Evolutionary conservation across 2,888 invertebrate genomes (phyloP).

Genomic region (Colostygia pectinataria): DNA sequence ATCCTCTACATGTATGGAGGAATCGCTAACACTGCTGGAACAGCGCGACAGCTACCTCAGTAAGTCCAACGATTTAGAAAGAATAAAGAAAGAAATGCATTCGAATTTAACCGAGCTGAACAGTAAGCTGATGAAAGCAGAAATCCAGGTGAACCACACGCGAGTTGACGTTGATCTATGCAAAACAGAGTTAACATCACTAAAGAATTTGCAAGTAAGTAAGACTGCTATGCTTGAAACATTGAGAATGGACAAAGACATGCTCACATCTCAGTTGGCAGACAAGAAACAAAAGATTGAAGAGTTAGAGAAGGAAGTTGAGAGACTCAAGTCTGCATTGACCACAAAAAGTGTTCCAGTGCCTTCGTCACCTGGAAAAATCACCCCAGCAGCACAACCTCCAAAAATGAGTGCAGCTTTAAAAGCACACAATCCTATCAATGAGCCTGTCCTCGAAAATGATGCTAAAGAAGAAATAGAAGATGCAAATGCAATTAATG

Average conservation of each 20-base stretch:
- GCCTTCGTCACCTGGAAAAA: slow-evolving; percentile 54
- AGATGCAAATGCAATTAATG: slow-evolving; percentile 67
- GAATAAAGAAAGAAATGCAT: slow-evolving; percentile 58
- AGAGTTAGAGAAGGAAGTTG: slow-evolving; percentile 68
- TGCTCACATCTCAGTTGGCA: slow-evolving; percentile 61
- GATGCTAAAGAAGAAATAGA: slow-evolving; percentile 79
- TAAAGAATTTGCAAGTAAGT: slow-evolving; percentile 75
- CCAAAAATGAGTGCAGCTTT: slow-evolving; percentile 67
- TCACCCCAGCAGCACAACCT: slow-evolving; percentile 68
- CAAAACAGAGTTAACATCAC: slow-evolving; percentile 71
- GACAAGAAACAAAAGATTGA: slow-evolving; percentile 70
- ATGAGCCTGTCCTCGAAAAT: slow-evolving; percentile 71
- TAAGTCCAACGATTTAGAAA: slow-evolving; percentile 65
- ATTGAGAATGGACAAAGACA: slow-evolving; percentile 71
- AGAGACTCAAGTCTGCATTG: slow-evolving; percentile 58
- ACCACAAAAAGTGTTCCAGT: slow-evolving; percentile 65
- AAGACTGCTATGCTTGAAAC: slow-evolving; percentile 72
- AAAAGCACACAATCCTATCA: slow-evolving; percentile 59
- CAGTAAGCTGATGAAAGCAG: slow-evolving; percentile 57
- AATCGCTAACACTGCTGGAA: slow-evolving; percentile 65
- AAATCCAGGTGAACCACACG: slow-evolving; percentile 67
- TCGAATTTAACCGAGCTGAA: slow-evolving; percentile 57
- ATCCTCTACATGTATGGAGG: slow-evolving; percentile 70
- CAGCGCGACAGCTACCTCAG: slow-evolving; percentile 64
- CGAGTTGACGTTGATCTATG: slow-evolving; percentile 68